Conservation (phyloP, 2,888 invertebrate species). For the Nomada flava region DNA sequence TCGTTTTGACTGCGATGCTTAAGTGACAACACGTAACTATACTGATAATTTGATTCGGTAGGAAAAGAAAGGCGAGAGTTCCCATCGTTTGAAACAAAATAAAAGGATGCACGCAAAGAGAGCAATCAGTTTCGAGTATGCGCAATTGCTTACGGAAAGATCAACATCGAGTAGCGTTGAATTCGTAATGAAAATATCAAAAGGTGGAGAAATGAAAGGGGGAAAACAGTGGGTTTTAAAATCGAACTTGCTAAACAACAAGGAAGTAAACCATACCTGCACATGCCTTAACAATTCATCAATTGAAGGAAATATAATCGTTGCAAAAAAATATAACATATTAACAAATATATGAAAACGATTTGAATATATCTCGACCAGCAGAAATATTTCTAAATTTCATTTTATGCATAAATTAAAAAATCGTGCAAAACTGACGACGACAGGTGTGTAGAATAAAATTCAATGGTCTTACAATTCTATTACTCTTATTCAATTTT, state of each 20-base stretch:
- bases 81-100: neutral
- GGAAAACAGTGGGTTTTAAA: neutral
- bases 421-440: too few species aligned
- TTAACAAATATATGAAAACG: too few species aligned
- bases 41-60: neutral
- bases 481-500: too few species aligned
- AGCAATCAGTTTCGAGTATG: neutral
- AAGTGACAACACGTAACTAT: neutral
- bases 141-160: constrained; percentile 23
- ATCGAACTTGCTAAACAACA: neutral
- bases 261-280: neutral
- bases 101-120: neutral
- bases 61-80: neutral
- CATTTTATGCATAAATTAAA: too few species aligned
- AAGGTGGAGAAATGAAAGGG: neutral
- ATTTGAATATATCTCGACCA: too few species aligned
- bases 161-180: constrained; percentile 11
- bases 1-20: neutral
- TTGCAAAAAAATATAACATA: too few species aligned
- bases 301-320: neutral
- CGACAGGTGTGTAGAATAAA: too few species aligned
- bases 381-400: too few species aligned
- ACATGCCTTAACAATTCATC: neutral
- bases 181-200: constrained; percentile 11
- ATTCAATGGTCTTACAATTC: too few species aligned